Evolutionary conservation across 2,888 invertebrate genomes (phyloP).

Genomic region (Anodontia alba): DNA sequence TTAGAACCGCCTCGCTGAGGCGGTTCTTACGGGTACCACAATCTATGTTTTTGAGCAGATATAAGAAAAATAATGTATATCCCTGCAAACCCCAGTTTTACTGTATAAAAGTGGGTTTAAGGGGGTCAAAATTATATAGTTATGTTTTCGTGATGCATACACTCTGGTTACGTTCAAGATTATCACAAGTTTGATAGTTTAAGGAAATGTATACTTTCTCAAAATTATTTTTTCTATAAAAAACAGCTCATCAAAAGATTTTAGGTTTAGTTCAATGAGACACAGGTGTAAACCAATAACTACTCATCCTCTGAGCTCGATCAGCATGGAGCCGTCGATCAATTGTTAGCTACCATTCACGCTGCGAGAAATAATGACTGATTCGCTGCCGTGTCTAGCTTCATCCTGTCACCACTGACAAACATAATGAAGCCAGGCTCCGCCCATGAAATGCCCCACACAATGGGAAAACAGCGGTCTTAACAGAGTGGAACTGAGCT

Average conservation of each 20-base stretch:
- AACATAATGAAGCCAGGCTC: conserved; percentile 18
- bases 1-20: too few species aligned
- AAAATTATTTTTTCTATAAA: not conserved
- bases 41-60: too few species aligned
- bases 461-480: conserved; percentile 12
- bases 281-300: conserved; percentile 15
- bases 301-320: not conserved
- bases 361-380: conserved; percentile 12
- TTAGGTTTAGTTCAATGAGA: not conserved
- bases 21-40: too few species aligned
- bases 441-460: conserved; percentile 33
- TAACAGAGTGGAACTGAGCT: conserved; percentile 37
- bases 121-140: too few species aligned
- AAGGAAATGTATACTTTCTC: not conserved
- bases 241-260: conserved; percentile 12
- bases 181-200: not conserved
- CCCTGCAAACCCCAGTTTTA: too few species aligned
- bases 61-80: too few species aligned
- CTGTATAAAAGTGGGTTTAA: too few species aligned
- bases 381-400: conserved; percentile 1
- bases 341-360: conserved; percentile 20
- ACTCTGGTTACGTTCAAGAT: too few species aligned
- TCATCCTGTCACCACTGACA: not conserved
- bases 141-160: too few species aligned
- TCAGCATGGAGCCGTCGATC: conserved; percentile 7